phyloP scores from a whole-genome alignment of 2,888 invertebrate species.

The Melanchra persicariae region DNA sequence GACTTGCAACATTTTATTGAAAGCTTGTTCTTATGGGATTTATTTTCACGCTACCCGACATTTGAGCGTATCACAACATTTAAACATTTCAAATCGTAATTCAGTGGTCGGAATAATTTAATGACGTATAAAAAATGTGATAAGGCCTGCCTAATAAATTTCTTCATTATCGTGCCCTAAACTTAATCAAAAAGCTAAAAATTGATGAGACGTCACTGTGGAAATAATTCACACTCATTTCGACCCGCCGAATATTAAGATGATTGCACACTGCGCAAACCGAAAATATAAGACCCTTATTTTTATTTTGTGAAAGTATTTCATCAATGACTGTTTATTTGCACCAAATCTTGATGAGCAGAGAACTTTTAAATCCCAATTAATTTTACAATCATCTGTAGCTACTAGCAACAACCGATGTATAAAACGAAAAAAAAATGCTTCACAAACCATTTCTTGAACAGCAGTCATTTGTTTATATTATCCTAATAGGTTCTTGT shows the following conservation, averaged over 20 bases:
- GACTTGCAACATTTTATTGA: neutral
- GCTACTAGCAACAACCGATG: too few relatives aligned
- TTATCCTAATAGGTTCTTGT: neutral
- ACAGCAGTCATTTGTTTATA: neutral
- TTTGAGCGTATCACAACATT: too few relatives aligned
- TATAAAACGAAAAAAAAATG: neutral
- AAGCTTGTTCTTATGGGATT: neutral
- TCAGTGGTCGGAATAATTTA: constrained; percentile 54
- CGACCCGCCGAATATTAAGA: constrained; percentile 45
- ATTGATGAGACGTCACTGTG: constrained; percentile 78
- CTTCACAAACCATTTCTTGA: neutral
- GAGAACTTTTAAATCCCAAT: neutral
- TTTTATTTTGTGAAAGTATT: constrained; percentile 9
- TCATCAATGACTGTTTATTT: neutral
- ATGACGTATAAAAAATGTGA: constrained; percentile 58
- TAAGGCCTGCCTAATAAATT: constrained; percentile 71
- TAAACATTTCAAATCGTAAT: constrained; percentile 39
- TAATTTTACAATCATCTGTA: neutral
- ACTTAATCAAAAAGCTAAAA: constrained; percentile 80
- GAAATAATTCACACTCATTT: constrained; percentile 76
- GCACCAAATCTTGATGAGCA: neutral
- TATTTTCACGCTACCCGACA: too few relatives aligned
- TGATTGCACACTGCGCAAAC: constrained; percentile 23
- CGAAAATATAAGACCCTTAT: neutral
- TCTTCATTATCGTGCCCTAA: constrained; percentile 76